Conservation (phyloP, 2,797 vertebrate genomes). For the Syndactyla subalaris region DNA sequence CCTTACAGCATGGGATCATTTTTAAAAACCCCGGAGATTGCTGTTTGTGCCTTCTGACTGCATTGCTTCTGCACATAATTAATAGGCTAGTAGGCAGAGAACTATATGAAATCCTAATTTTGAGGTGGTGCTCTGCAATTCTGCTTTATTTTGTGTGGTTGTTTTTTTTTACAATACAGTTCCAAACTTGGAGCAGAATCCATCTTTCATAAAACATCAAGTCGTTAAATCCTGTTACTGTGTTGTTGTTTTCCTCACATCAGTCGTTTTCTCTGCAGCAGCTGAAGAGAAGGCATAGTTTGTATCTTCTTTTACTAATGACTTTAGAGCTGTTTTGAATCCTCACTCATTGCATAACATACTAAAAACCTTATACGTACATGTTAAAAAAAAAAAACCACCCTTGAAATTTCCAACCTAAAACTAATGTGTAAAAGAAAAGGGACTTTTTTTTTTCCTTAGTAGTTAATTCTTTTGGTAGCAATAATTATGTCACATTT, state of each 20-base stretch:
- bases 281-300: background rate
- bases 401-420: background rate
- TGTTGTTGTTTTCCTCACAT: background rate
- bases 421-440: background rate
- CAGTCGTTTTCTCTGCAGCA: constrained; percentile 21
- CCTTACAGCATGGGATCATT: background rate
- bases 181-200: background rate
- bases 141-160: background rate
- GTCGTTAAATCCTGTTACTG: background rate
- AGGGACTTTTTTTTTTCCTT: background rate
- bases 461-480: background rate
- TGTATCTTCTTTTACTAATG: background rate
- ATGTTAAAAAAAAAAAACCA: background rate
- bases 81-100: background rate
- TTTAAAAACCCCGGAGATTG: constrained; percentile 20
- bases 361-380: background rate
- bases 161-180: background rate
- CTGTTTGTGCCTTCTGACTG: constrained; percentile 9
- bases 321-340: constrained; percentile 11
- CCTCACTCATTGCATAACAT: background rate
- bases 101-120: background rate
- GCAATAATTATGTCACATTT: background rate
- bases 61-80: background rate
- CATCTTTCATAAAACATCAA: background rate
- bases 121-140: background rate